Percentiles rank a stretch among this genome's conserved stretches.
These are phyloP conservation scores for Anticlea derivata DNA, from an alignment of 2,888 invertebrate genomes.

Conservation along the genomic window DNA sequence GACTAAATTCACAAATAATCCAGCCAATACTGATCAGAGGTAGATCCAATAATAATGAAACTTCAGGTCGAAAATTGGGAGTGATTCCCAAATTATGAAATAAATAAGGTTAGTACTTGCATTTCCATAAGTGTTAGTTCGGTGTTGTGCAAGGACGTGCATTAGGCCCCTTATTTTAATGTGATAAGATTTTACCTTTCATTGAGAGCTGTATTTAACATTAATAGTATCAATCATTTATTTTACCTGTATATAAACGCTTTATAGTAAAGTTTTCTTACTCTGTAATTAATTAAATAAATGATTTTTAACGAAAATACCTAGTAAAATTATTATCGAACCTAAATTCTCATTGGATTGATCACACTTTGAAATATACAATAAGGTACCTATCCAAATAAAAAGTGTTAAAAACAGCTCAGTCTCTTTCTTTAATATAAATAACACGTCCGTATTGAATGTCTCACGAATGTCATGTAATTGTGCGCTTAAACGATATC, in stretches of 20 bases:
- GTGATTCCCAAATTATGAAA: slow-evolving; percentile 14
- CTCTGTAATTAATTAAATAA: too few relatives aligned
- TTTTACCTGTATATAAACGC: too few relatives aligned
- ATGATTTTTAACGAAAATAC: too few relatives aligned
- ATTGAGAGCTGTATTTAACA: slow-evolving; percentile 42
- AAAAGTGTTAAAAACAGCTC: slow-evolving; percentile 48
- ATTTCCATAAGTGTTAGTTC: slow-evolving; percentile 46
- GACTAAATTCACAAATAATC: slow-evolving; percentile 3
- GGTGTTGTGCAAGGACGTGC: slow-evolving; percentile 54
- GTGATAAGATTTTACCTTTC: slow-evolving; percentile 32
- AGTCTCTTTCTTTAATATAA: slow-evolving; percentile 34
- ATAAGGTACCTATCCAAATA: too few relatives aligned
- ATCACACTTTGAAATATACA: neutral
- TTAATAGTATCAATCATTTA: too few relatives aligned
- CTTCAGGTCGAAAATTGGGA: slow-evolving; percentile 16
- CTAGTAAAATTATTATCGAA: too few relatives aligned
- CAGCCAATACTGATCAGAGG: neutral
- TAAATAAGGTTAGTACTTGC: slow-evolving; percentile 31
- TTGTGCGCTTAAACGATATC: slow-evolving; percentile 31
- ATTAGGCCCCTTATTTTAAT: slow-evolving; percentile 46
- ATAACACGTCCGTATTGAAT: slow-evolving; percentile 43
- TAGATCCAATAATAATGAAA: slow-evolving; percentile 8
- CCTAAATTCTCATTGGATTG: too few relatives aligned
- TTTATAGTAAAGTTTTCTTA: too few relatives aligned
- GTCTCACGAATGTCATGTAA: slow-evolving; percentile 57